Evolutionary conservation across 1,140 invertebrate species (phyloP).

Genomic region (Cherax quadricarinatus): DNA sequence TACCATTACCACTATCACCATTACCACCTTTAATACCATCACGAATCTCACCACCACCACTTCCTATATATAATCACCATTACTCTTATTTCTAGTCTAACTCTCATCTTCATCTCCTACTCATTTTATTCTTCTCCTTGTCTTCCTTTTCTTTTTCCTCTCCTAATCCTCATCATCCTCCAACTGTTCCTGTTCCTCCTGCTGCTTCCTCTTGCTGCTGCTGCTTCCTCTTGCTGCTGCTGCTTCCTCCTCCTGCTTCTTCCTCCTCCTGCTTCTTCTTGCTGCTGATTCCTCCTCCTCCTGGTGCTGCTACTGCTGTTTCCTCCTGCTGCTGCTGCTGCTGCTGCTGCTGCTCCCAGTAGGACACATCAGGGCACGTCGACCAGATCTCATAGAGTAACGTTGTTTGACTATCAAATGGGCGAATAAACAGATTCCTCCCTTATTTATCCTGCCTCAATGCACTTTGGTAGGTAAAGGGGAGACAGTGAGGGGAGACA

Average conservation of each 20-base stretch:
- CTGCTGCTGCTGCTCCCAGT: background rate
- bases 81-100: no score
- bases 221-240: background rate
- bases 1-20: background rate
- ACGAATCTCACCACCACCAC: background rate
- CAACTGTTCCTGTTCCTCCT: background rate
- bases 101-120: background rate
- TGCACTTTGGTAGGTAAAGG: conserved; percentile 55
- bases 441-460: conserved; percentile 62
- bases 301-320: background rate
- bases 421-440: conserved; percentile 59
- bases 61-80: background rate
- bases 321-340: background rate
- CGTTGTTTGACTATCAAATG: conserved; percentile 70
- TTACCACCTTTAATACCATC: no score
- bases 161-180: no score
- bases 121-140: background rate
- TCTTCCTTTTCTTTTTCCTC: background rate
- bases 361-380: background rate
- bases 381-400: conserved; percentile 63
- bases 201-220: background rate
- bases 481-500: background rate
- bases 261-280: background rate
- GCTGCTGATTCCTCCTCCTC: background rate
- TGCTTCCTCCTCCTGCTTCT: background rate